These are phyloP conservation scores for Microctenopoma steveboyesi DNA, from an alignment of 2,797 vertebrate species.

Conservation along the genomic window DNA sequence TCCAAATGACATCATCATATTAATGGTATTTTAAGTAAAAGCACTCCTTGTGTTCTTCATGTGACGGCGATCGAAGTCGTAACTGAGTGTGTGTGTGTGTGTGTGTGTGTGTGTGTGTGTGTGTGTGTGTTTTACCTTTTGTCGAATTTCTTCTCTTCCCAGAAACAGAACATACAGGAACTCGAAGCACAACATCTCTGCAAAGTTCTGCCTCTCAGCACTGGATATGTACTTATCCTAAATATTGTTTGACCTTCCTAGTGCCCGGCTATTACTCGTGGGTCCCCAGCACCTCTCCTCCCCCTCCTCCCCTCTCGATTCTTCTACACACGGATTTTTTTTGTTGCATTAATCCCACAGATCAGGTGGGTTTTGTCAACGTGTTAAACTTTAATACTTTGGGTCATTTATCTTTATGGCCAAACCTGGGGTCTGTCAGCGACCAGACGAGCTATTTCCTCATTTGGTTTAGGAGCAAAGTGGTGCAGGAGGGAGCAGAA, in stretches of 20 bases:
- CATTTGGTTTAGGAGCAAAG: conserved; percentile 82
- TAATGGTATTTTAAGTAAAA: conserved; percentile 58
- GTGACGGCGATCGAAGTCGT: conserved; percentile 32
- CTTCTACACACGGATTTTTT: conserved; percentile 78
- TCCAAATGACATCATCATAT: conserved; percentile 50
- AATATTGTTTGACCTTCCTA: conserved; percentile 80
- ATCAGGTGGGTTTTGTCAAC: conserved; percentile 90
- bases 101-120: not conserved
- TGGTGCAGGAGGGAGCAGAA: conserved; percentile 66
- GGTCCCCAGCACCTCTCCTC: conserved; percentile 46
- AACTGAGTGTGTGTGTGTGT: not conserved
- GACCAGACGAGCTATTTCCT: conserved; percentile 90
- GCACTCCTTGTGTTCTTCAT: conserved; percentile 34
- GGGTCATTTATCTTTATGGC: conserved; percentile 88
- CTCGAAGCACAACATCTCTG: not conserved
- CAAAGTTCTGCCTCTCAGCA: conserved; percentile 35
- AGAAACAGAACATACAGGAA: conserved; percentile 20
- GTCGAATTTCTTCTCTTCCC: conserved; percentile 14
- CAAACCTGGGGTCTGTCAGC: conserved; percentile 86
- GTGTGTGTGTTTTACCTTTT: conserved; percentile 4
- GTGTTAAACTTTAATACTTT: conserved; percentile 87
- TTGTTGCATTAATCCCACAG: conserved; percentile 83
- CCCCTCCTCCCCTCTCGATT: conserved; percentile 2
- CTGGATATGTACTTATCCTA: conserved; percentile 79
- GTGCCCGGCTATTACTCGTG: conserved; percentile 69